Conservation (phyloP, 2,113 vertebrate species). For the Prietella phreatophila region DNA sequence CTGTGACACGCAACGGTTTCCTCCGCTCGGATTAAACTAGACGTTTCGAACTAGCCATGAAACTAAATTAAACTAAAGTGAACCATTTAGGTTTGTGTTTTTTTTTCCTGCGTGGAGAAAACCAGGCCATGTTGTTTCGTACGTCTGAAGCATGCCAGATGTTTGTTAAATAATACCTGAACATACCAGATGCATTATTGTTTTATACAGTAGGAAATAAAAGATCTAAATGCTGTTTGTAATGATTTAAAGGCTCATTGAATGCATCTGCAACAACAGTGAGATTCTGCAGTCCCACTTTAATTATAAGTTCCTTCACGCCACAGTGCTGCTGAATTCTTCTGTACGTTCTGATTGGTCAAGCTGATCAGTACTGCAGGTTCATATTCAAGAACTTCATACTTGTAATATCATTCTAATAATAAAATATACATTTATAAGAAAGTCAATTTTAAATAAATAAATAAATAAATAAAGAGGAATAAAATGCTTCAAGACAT, state of each 20-base stretch:
- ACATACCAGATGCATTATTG: background rate
- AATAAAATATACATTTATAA: no score
- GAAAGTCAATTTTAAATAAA: no score
- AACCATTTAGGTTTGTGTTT: no score
- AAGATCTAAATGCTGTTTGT: background rate
- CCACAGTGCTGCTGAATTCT: background rate
- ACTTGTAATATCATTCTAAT: background rate
- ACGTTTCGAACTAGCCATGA: background rate
- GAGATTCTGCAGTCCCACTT: background rate
- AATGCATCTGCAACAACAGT: background rate
- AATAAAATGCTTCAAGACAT: background rate
- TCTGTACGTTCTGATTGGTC: background rate
- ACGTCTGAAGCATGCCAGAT: background rate
- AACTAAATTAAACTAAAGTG: background rate
- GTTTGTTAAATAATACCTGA: background rate
- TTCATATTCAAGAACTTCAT: background rate
- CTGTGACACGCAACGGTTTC: constrained; percentile 3
- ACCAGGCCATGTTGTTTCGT: background rate
- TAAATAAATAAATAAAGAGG: background rate
- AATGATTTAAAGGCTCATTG: background rate
- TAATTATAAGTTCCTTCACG: background rate
- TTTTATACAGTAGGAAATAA: background rate
- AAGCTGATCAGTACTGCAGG: no score
- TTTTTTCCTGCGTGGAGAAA: background rate
- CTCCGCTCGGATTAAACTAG: background rate